Conservation (phyloP, 1,140 invertebrate species). For the Protaetia brevitarsis region DNA sequence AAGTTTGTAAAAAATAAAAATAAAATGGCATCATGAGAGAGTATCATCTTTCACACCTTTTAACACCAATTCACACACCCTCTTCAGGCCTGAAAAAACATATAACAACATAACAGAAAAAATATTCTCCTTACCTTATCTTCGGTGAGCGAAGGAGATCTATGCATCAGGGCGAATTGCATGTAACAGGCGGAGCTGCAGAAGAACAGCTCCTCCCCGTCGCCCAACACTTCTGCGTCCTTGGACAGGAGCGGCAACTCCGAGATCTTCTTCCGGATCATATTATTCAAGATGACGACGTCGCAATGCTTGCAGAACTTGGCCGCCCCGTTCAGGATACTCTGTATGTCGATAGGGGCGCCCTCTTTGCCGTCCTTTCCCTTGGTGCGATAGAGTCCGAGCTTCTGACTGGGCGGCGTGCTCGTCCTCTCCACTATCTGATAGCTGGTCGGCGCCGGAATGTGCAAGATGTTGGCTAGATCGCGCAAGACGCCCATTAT, state of each 20-base stretch:
- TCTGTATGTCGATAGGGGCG: slow-evolving; percentile 82
- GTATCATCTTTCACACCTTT: no score
- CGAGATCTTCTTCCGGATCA: slow-evolving; percentile 75
- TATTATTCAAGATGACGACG: slow-evolving; percentile 78
- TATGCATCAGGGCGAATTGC: slow-evolving; percentile 70
- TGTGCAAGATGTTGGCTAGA: slow-evolving; percentile 87
- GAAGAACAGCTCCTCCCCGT: slow-evolving; percentile 71
- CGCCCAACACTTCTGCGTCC: slow-evolving; percentile 60
- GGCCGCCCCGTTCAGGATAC: slow-evolving; percentile 80
- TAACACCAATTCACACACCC: no score
- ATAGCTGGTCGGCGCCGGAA: slow-evolving; percentile 81
- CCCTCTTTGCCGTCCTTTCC: slow-evolving; percentile 83
- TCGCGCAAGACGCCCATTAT: slow-evolving; percentile 86
- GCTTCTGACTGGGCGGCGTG: slow-evolving; percentile 75
- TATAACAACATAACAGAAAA: not conserved
- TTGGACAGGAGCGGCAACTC: slow-evolving; percentile 73
- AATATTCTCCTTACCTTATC: slow-evolving; percentile 51
- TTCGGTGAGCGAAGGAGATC: slow-evolving; percentile 53
- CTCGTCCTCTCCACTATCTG: slow-evolving; percentile 78
- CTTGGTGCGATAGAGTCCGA: slow-evolving; percentile 75
- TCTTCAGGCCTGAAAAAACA: no score
- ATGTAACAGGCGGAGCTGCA: slow-evolving; percentile 83
- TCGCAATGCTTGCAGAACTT: slow-evolving; percentile 92
- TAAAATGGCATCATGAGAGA: no score
- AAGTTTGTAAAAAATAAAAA: no score